These are phyloP conservation scores for Archaeoteleia sp. DNA, from an alignment of 2,888 invertebrate genomes.

Conservation along the genomic window DNA sequence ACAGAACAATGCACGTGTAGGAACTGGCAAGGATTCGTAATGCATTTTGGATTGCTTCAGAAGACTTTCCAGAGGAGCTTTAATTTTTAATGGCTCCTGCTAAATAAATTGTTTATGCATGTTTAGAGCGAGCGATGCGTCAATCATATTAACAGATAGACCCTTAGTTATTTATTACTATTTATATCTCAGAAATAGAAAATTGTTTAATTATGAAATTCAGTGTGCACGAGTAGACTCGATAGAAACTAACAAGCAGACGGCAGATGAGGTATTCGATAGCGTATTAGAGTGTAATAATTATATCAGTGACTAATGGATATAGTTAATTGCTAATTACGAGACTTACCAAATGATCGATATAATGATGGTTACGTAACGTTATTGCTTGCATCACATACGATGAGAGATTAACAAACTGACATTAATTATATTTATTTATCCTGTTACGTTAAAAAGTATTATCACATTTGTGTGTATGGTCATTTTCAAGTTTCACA, in stretches of 20 bases:
- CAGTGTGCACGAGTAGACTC: conserved; percentile 52
- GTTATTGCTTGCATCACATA: conserved; percentile 42
- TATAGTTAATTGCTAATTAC: conserved; percentile 76
- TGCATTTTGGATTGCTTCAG: no score
- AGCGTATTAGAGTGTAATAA: conserved; percentile 71
- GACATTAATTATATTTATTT: conserved; percentile 27
- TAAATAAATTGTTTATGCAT: no score
- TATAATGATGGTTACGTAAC: conserved; percentile 69
- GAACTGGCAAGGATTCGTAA: no score
- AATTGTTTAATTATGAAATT: conserved; percentile 41
- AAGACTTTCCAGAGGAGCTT: no score
- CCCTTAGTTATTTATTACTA: conserved; percentile 34
- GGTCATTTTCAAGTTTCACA: no score
- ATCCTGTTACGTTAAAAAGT: conserved; percentile 16
- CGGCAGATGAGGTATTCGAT: conserved; percentile 64
- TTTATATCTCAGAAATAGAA: conserved; percentile 16
- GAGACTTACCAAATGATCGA: conserved; percentile 75
- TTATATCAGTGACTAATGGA: conserved; percentile 75
- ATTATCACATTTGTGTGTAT: conserved; percentile 12
- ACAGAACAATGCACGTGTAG: no score
- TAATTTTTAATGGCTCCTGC: no score
- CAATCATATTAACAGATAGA: no score
- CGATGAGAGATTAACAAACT: conserved; percentile 31
- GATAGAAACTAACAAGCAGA: conserved; percentile 57
- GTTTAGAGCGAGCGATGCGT: no score